Conservation (phyloP, 2,888 invertebrate species). For the Scaeva pyrastri region DNA sequence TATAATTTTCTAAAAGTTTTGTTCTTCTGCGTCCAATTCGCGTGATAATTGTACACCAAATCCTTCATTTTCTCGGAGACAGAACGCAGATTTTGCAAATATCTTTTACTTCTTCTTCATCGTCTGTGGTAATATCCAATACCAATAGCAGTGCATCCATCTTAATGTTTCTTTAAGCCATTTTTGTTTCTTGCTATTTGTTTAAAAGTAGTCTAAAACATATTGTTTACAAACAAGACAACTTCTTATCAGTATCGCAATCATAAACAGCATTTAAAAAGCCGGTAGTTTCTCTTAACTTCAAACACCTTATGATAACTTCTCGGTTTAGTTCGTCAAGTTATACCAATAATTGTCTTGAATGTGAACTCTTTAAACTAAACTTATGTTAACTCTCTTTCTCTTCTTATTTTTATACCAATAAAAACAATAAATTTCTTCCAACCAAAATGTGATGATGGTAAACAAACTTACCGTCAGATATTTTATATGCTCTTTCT, state of each 20-base stretch:
- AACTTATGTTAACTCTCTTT: constrained; percentile 22
- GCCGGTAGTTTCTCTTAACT: constrained; percentile 7
- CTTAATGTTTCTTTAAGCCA: too few relatives aligned
- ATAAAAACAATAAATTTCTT: constrained; percentile 35
- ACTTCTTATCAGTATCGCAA: neutral
- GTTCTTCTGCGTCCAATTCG: too few relatives aligned
- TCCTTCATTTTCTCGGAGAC: too few relatives aligned
- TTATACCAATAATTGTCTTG: neutral
- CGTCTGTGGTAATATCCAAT: too few relatives aligned
- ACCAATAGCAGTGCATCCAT: too few relatives aligned
- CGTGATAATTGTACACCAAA: too few relatives aligned
- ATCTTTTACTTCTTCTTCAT: too few relatives aligned
- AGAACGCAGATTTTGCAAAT: too few relatives aligned
- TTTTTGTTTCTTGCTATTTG: too few relatives aligned
- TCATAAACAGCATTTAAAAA: neutral
- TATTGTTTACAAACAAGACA: constrained; percentile 14
- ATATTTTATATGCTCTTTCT: neutral
- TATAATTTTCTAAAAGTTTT: too few relatives aligned
- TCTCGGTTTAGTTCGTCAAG: neutral
- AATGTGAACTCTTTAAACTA: neutral
- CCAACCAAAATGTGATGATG: constrained; percentile 26
- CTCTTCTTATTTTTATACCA: constrained; percentile 51
- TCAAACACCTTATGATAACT: neutral
- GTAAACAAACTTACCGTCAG: constrained; percentile 28
- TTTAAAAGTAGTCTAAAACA: too few relatives aligned